These are phyloP conservation scores for Leptobrachium leishanense DNA, from an alignment of 2,113 vertebrate species.

Conservation along the genomic window DNA sequence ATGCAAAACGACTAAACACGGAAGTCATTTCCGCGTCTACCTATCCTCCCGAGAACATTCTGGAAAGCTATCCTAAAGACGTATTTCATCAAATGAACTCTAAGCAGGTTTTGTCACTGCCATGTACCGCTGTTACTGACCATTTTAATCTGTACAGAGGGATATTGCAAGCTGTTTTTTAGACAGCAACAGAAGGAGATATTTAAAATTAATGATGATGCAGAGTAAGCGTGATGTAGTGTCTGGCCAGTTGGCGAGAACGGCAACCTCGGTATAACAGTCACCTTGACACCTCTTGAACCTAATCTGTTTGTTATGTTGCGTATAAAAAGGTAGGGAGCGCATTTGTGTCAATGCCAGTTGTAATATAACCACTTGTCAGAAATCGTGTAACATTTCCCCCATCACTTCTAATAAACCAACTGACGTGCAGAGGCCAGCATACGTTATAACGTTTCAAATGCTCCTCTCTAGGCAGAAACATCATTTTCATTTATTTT, in stretches of 20 bases:
- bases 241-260: slow-evolving; percentile 39
- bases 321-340: slow-evolving; percentile 20
- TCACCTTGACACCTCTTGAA: slow-evolving; percentile 47
- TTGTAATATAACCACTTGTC: slow-evolving; percentile 15
- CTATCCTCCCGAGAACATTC: slow-evolving; percentile 3
- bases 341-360: slow-evolving; percentile 11
- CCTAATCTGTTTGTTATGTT: slow-evolving; percentile 36
- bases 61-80: slow-evolving; percentile 18
- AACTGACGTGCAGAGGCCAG: neutral
- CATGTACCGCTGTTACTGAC: slow-evolving; percentile 34
- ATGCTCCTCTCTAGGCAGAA: too few species aligned
- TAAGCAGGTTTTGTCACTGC: slow-evolving; percentile 36
- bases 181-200: slow-evolving; percentile 47
- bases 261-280: slow-evolving; percentile 24
- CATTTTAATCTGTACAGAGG: slow-evolving; percentile 45
- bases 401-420: neutral
- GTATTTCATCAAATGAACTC: slow-evolving; percentile 28
- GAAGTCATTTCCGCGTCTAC: neutral
- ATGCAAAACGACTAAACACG: neutral
- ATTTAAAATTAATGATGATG: slow-evolving; percentile 48
- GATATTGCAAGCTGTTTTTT: slow-evolving; percentile 44
- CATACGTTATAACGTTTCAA: neutral
- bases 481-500: too few species aligned
- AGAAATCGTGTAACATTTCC: slow-evolving; percentile 24
- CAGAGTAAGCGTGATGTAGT: slow-evolving; percentile 29